phyloP scores from a whole-genome alignment of 2,797 vertebrate genomes.

The Poecilia velifera region DNA sequence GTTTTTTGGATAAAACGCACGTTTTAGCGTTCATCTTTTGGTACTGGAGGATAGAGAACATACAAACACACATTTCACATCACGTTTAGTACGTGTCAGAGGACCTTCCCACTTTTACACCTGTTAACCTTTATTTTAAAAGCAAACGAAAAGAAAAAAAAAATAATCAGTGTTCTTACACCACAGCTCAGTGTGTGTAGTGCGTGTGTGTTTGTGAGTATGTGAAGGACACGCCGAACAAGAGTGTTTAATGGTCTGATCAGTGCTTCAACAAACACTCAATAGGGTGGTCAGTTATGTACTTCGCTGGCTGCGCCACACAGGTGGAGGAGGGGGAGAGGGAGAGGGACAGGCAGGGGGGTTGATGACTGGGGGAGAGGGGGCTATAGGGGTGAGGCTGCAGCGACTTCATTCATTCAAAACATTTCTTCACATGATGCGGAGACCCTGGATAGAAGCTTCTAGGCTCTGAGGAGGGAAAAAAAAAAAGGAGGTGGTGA shows the following conservation, averaged over 20 bases:
- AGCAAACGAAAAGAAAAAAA: slow-evolving; percentile 67
- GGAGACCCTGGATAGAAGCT: slow-evolving; percentile 96
- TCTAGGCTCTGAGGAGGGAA: slow-evolving; percentile 89
- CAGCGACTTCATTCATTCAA: slow-evolving; percentile 77
- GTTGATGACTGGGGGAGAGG: background rate
- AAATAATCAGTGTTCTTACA: slow-evolving; percentile 82
- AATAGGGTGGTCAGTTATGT: slow-evolving; percentile 64
- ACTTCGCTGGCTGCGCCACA: slow-evolving; percentile 68
- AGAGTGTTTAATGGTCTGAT: slow-evolving; percentile 65
- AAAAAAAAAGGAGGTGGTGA: slow-evolving; percentile 31
- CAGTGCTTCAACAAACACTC: slow-evolving; percentile 78
- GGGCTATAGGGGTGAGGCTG: slow-evolving; percentile 45
- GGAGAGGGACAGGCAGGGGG: slow-evolving; percentile 16
- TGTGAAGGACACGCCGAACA: slow-evolving; percentile 42
- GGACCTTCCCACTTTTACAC: slow-evolving; percentile 67
- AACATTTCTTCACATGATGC: slow-evolving; percentile 93
- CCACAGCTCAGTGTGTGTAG: slow-evolving; percentile 76
- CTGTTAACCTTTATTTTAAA: slow-evolving; percentile 82
- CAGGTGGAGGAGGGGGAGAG: slow-evolving; percentile 29
- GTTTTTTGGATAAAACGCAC: slow-evolving; percentile 69
- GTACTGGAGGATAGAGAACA: slow-evolving; percentile 88
- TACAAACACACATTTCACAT: slow-evolving; percentile 78
- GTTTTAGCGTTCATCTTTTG: slow-evolving; percentile 85
- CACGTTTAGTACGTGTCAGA: slow-evolving; percentile 73
- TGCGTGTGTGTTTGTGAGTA: slow-evolving; percentile 45